These are phyloP conservation scores for Anarhynchus alexandrinus DNA, from an alignment of 2,113 vertebrate genomes.

Conservation along the genomic window DNA sequence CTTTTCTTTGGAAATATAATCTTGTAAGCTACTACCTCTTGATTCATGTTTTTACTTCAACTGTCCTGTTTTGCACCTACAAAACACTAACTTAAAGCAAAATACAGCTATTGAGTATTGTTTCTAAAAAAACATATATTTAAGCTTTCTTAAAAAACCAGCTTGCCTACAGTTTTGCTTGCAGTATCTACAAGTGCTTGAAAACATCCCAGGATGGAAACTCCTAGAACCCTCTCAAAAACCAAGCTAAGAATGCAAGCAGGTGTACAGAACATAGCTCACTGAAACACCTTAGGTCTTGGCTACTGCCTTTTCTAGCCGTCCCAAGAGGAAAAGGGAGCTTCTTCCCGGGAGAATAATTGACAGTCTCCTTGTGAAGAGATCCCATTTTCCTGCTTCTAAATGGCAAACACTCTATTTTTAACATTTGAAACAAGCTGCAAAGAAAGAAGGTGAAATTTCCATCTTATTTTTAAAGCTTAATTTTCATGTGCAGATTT, in stretches of 20 bases:
- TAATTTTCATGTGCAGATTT: neutral
- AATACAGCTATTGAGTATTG: neutral
- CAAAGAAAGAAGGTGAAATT: neutral
- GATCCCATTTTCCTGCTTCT: neutral
- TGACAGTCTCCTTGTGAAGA: neutral
- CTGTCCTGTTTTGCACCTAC: neutral
- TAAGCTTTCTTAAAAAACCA: neutral
- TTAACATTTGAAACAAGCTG: neutral
- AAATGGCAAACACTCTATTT: neutral
- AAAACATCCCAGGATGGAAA: neutral
- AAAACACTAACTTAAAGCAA: neutral
- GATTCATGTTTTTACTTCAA: neutral
- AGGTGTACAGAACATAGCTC: rapidly evolving
- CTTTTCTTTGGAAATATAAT: neutral
- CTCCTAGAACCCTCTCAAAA: neutral
- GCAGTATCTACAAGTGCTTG: neutral
- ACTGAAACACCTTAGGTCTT: neutral
- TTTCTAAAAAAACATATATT: neutral
- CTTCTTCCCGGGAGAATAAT: neutral
- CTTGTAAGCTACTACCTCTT: neutral
- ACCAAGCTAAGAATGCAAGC: neutral
- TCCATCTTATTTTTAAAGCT: neutral
- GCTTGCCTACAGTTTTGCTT: neutral
- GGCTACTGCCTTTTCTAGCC: neutral
- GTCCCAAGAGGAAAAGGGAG: neutral